Evolutionary conservation across 2,113 vertebrate genomes (phyloP).

Genomic region (Brachyhypopomus gauderio): DNA sequence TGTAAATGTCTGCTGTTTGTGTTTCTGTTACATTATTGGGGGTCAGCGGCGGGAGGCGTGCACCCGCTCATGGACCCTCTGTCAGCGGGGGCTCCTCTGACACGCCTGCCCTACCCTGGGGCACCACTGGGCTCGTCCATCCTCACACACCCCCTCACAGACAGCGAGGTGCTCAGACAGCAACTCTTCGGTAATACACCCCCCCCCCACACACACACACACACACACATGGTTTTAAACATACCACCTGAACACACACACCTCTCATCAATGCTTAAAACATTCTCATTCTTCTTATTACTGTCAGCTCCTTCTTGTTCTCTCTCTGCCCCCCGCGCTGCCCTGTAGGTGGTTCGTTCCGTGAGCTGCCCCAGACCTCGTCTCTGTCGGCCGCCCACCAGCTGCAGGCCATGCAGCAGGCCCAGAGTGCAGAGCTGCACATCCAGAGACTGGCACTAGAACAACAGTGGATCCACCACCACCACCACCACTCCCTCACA

Average conservation of each 20-base stretch:
- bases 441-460: constrained; percentile 97
- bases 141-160: constrained; percentile 96
- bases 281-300: neutral
- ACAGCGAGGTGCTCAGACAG: constrained; percentile 98
- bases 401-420: constrained; percentile 99
- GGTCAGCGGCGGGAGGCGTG: constrained; percentile 92
- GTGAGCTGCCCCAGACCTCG: constrained; percentile 91
- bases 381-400: constrained; percentile 97
- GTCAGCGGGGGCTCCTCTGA: constrained; percentile 93
- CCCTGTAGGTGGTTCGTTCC: constrained; percentile 87
- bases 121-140: constrained; percentile 91
- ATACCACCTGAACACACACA: neutral
- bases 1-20: constrained; percentile 54
- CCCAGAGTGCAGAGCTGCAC: constrained; percentile 96
- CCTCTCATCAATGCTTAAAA: neutral
- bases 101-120: constrained; percentile 95
- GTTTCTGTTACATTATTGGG: constrained; percentile 77
- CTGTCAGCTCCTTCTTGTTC: neutral
- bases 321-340: neutral
- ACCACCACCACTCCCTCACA: constrained; percentile 92
- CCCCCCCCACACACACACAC: neutral
- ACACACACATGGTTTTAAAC: too few species aligned
- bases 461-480: constrained; percentile 95
- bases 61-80: constrained; percentile 98
- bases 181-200: constrained; percentile 93